Conservation (phyloP, 30 jellyfish, hydroid and myxozoan species). For the Phacellophora camtschatica region DNA sequence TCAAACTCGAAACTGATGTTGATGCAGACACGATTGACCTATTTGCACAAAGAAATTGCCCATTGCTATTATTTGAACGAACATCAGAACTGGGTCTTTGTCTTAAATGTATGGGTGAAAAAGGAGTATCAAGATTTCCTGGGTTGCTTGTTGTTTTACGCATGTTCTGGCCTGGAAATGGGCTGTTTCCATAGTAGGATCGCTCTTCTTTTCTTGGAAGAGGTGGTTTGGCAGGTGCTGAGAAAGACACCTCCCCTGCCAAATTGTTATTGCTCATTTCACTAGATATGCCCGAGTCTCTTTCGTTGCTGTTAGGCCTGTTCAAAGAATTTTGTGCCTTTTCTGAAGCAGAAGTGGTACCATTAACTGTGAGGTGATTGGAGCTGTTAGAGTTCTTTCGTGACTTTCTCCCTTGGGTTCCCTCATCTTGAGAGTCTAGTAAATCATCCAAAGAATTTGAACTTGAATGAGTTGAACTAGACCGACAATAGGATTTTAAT, state of each 20-base stretch:
- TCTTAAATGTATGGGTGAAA: constrained; percentile 57
- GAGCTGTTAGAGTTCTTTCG: constrained; percentile 50
- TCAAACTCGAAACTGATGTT: constrained; percentile 55
- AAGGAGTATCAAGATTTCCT: constrained; percentile 32
- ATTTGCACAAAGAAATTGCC: constrained; percentile 40
- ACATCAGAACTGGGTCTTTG: constrained; percentile 75
- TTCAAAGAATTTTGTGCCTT: not conserved
- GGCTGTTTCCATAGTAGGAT: constrained; percentile 85
- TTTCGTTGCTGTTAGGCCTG: constrained; percentile 8
- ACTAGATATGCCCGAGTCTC: constrained; percentile 85
- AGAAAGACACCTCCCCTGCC: constrained; percentile 10
- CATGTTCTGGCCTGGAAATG: constrained; percentile 69
- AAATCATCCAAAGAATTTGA: constrained; percentile 85
- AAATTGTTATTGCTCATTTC: constrained; percentile 43
- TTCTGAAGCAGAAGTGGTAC: constrained; percentile 8
- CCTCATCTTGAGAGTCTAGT: constrained; percentile 76
- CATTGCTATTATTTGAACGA: constrained; percentile 17
- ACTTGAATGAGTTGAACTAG: constrained; percentile 77
- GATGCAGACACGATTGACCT: not conserved
- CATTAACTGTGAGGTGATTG: constrained; percentile 8
- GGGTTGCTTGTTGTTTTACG: constrained; percentile 94
- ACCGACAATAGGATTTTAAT: constrained; percentile 63
- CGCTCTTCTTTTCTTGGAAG: constrained; percentile 90
- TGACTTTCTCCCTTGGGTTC: constrained; percentile 33
- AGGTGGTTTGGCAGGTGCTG: constrained; percentile 97